phyloP scores from a whole-genome alignment of 2,888 invertebrate genomes.

The Cataglyphis cursor region DNA sequence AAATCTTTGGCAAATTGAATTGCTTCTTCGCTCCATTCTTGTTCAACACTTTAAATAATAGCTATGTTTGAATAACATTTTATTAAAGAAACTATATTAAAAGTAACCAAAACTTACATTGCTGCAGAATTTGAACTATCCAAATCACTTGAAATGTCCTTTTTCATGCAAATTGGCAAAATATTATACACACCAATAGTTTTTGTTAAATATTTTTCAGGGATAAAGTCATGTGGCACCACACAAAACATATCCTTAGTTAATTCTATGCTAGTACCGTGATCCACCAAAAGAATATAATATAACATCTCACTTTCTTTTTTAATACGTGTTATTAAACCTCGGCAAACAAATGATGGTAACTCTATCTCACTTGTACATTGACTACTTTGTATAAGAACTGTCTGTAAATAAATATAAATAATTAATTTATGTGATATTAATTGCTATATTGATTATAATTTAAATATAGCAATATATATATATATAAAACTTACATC shows the following conservation, averaged over 20 bases:
- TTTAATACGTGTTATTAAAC: conserved; percentile 66
- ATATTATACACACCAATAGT: conserved; percentile 70
- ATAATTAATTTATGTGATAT: neutral
- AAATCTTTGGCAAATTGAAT: conserved; percentile 10
- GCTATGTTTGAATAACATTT: neutral
- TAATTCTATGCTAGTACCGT: conserved; percentile 68
- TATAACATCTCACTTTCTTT: conserved; percentile 44
- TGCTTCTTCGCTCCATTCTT: conserved; percentile 37
- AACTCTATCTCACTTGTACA: conserved; percentile 53
- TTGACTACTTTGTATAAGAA: neutral
- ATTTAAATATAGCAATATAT: neutral
- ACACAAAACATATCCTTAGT: conserved; percentile 63
- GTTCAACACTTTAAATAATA: conserved; percentile 27
- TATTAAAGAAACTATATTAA: neutral
- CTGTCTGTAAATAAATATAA: conserved; percentile 16
- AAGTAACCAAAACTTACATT: conserved; percentile 22
- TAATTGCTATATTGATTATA: neutral
- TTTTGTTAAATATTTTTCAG: conserved; percentile 66
- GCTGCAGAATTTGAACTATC: neutral
- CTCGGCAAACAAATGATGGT: conserved; percentile 72
- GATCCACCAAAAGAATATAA: conserved; percentile 73
- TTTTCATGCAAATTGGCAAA: conserved; percentile 60
- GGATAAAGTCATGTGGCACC: conserved; percentile 56
- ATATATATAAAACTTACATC: conserved; percentile 24
- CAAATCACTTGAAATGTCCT: neutral